Conservation (phyloP, 2,113 vertebrate species). For the Actenoides hombroni region DNA sequence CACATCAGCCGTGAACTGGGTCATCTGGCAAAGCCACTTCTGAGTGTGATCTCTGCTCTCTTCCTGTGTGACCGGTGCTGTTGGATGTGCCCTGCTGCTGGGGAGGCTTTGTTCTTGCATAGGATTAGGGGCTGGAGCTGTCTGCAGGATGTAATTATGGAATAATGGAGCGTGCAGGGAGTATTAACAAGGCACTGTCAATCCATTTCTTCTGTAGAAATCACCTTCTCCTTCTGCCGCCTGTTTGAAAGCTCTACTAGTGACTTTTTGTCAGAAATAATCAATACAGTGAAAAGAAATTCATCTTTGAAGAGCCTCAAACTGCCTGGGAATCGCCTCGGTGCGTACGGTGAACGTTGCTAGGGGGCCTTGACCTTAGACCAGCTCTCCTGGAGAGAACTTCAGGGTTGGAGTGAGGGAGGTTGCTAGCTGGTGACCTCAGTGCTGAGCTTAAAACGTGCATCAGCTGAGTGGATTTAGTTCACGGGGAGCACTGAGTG, state of each 20-base stretch:
- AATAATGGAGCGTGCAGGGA: not conserved
- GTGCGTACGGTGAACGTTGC: conserved; percentile 63
- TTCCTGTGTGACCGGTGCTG: not conserved
- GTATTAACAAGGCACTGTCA: not conserved
- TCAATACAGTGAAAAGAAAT: conserved; percentile 78
- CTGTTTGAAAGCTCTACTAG: conserved; percentile 84
- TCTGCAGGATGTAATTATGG: not conserved
- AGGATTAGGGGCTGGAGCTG: not conserved
- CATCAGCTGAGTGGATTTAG: not conserved
- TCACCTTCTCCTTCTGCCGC: conserved; percentile 86
- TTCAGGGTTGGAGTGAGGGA: not conserved
- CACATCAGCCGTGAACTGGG: not conserved
- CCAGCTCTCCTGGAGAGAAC: not conserved
- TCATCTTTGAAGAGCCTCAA: conserved; percentile 82
- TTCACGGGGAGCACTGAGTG: not conserved
- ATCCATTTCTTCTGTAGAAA: conserved; percentile 74
- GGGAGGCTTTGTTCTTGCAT: not conserved
- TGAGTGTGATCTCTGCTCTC: not conserved
- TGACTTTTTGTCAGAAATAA: conserved; percentile 80
- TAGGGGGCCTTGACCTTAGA: not conserved
- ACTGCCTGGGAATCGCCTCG: conserved; percentile 88
- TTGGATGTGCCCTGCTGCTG: not conserved
- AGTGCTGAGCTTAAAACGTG: not conserved
- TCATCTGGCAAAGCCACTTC: not conserved
- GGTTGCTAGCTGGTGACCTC: not conserved